These are phyloP conservation scores for Aplysina aerophoba DNA, from an alignment of 37 sponge, comb jelly and placozoan genomes.

Conservation along the genomic window DNA sequence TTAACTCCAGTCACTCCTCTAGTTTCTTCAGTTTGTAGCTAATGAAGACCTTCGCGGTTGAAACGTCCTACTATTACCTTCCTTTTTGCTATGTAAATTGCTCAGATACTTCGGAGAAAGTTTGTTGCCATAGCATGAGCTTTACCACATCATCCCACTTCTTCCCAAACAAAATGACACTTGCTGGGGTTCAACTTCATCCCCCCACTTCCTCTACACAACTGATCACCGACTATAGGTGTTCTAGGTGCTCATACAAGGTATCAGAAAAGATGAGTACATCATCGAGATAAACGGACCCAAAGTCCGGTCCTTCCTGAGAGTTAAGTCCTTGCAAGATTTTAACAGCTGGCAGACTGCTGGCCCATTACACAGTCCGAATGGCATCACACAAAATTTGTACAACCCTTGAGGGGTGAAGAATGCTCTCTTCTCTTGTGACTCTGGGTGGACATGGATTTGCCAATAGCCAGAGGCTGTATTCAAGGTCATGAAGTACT, in stretches of 20 bases:
- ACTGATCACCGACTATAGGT: conserved; percentile 7
- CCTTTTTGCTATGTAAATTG: too few species aligned
- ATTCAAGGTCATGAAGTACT: conserved; percentile 12
- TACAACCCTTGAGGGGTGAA: conserved; percentile 26
- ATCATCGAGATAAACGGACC: conserved; percentile 40
- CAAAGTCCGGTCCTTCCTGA: not conserved
- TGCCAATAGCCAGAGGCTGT: conserved; percentile 39
- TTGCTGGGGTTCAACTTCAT: conserved; percentile 30
- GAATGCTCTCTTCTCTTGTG: conserved; percentile 25
- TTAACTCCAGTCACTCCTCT: too few species aligned
- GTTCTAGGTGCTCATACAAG: conserved; percentile 25
- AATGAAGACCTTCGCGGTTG: too few species aligned
- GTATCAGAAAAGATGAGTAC: conserved; percentile 11
- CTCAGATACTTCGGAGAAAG: too few species aligned
- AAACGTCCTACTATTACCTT: too few species aligned
- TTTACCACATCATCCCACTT: too few species aligned
- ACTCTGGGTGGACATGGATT: conserved; percentile 5
- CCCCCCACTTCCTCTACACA: conserved; percentile 11
- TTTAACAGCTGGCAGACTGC: conserved; percentile 38
- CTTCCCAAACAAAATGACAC: conserved; percentile 20
- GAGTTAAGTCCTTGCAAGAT: not conserved
- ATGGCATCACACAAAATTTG: conserved; percentile 31
- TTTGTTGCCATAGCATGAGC: conserved; percentile 33
- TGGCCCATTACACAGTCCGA: conserved; percentile 25
- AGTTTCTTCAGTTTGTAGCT: too few species aligned